These are phyloP conservation scores for Furcifer pardalis DNA, from an alignment of 2,797 vertebrate genomes.

Conservation along the genomic window DNA sequence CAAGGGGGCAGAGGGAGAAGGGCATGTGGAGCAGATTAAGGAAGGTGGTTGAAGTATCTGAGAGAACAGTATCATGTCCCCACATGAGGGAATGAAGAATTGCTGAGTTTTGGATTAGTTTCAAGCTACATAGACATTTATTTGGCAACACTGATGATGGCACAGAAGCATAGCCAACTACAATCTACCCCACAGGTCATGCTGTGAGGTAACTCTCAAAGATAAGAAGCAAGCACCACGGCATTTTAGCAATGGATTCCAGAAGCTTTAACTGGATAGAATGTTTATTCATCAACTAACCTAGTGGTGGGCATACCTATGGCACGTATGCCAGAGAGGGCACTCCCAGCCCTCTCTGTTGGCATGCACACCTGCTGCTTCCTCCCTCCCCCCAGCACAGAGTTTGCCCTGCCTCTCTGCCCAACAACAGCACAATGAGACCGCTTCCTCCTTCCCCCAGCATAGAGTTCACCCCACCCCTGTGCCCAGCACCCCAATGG, in stretches of 20 bases:
- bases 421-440: no score
- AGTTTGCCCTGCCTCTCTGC: no score
- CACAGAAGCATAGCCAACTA: not conserved
- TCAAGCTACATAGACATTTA: not conserved
- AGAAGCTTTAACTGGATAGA: not conserved
- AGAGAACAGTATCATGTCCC: not conserved
- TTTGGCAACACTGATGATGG: not conserved
- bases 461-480: no score
- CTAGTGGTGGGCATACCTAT: no score
- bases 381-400: no score
- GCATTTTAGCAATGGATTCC: not conserved
- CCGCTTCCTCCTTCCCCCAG: no score
- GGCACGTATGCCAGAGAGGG: no score
- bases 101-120: not conserved
- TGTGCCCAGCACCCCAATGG: no score
- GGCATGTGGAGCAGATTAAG: not conserved
- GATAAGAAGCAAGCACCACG: not conserved
- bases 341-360: no score
- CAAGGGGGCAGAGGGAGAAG: no score
- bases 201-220: not conserved
- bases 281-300: not conserved
- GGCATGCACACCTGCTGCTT: no score
- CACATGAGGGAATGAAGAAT: not conserved
- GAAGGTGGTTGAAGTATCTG: not conserved
- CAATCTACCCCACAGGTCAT: not conserved